phyloP scores from a whole-genome alignment of 1,140 invertebrate species.

The Solenopsis fugax region DNA sequence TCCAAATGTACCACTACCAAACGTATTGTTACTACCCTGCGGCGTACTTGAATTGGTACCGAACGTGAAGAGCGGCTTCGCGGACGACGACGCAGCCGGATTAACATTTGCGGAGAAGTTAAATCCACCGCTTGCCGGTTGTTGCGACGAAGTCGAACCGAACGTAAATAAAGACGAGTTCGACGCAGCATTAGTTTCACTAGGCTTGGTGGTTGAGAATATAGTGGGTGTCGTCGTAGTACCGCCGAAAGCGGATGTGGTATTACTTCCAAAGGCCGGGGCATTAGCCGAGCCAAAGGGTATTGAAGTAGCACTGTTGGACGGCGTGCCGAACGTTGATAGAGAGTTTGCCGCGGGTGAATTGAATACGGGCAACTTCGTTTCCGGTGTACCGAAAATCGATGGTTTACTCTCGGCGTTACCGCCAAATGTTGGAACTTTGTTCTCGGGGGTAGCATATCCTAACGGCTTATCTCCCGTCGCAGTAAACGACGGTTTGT shows the following conservation, averaged over 20 bases:
- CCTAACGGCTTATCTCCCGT: conserved; percentile 45
- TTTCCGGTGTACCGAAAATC: conserved; percentile 71
- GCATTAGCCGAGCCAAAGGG: conserved; percentile 55
- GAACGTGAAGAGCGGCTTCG: conserved; percentile 75
- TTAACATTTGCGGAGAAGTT: conserved; percentile 71
- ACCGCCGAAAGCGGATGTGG: conserved; percentile 56
- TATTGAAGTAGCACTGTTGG: conserved; percentile 41
- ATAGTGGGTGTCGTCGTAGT: conserved; percentile 64
- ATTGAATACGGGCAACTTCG: conserved; percentile 72
- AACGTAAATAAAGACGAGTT: conserved; percentile 73
- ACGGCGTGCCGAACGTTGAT: conserved; percentile 68
- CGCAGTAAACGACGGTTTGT: conserved; percentile 61
- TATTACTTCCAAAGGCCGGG: conserved; percentile 67
- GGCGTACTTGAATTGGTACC: conserved; percentile 43
- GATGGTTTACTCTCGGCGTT: conserved; percentile 70
- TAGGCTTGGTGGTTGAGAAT: conserved; percentile 70
- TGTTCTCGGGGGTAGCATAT: conserved; percentile 60
- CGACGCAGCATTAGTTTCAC: conserved; percentile 62
- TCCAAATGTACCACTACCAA: conserved; percentile 64
- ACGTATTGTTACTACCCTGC: conserved; percentile 67
- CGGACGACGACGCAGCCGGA: conserved; percentile 14
- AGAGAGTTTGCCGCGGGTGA: conserved; percentile 38
- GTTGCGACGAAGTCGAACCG: conserved; percentile 66
- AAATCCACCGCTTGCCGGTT: conserved; percentile 69
- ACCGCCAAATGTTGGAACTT: conserved; percentile 68